Evolutionary conservation across 1,140 invertebrate species (phyloP).

Genomic region (Tetraneura akinire): DNA sequence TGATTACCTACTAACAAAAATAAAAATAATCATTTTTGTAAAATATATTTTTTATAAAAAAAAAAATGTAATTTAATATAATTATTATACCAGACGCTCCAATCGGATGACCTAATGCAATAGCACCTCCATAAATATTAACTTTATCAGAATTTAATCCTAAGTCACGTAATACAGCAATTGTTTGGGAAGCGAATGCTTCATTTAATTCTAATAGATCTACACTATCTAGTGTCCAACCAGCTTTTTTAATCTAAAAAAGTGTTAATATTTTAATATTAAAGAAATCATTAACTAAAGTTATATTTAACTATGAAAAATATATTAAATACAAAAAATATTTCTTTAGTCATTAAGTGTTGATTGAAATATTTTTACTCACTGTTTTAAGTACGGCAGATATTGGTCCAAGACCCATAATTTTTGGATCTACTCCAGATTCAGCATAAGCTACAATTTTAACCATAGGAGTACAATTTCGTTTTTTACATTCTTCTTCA

Average conservation of each 20-base stretch:
- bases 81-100: conserved; percentile 70
- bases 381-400: conserved; percentile 69
- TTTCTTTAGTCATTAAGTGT: background rate
- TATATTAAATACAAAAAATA: too few relatives aligned
- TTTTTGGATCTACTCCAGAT: conserved; percentile 69
- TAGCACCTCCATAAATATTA: conserved; percentile 82
- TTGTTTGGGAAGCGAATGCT: conserved; percentile 77
- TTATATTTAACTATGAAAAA: too few relatives aligned
- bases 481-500: conserved; percentile 61
- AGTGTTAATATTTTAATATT: background rate
- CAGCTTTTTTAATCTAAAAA: conserved; percentile 72
- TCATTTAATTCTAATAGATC: conserved; percentile 90
- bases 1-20: too few relatives aligned
- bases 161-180: conserved; percentile 70
- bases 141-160: conserved; percentile 73
- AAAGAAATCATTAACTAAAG: background rate
- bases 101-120: conserved; percentile 88
- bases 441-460: conserved; percentile 70
- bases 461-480: conserved; percentile 64
- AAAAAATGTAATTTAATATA: background rate
- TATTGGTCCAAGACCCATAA: conserved; percentile 81
- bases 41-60: too few relatives aligned
- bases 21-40: too few relatives aligned
- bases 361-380: conserved; percentile 57
- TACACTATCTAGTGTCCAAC: conserved; percentile 79